Conservation (phyloP, 92 coral and sea anemone genomes). For the Blastomussa wellsi region DNA sequence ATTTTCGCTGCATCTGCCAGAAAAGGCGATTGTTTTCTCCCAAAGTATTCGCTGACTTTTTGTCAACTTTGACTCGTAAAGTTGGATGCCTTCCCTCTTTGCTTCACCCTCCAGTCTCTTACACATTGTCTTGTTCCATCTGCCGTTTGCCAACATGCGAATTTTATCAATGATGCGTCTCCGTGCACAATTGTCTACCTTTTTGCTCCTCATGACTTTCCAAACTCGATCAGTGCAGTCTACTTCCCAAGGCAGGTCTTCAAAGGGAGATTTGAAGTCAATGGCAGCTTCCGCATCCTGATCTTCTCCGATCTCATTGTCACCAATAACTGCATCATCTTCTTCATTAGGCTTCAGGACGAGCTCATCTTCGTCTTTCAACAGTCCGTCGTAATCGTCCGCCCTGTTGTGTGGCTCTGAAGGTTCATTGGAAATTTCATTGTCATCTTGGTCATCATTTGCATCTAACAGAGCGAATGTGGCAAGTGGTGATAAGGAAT, state of each 20-base stretch:
- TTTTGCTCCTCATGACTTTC: slow-evolving; percentile 72
- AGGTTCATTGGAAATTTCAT: not conserved
- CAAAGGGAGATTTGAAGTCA: slow-evolving; percentile 68
- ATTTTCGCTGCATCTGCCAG: slow-evolving; percentile 81
- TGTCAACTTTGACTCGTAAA: slow-evolving; percentile 77
- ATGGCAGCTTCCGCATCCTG: slow-evolving; percentile 32
- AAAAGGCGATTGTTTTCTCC: slow-evolving; percentile 94
- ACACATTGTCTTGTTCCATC: slow-evolving; percentile 74
- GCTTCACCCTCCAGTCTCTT: slow-evolving; percentile 80
- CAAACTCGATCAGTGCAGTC: slow-evolving; percentile 93
- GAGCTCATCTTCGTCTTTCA: not conserved
- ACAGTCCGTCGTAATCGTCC: too few species aligned
- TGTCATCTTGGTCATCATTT: slow-evolving; percentile 1
- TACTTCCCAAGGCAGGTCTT: slow-evolving; percentile 92
- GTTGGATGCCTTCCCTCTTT: slow-evolving; percentile 66
- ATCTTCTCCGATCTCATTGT: not conserved
- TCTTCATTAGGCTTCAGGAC: not conserved
- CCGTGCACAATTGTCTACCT: slow-evolving; percentile 46
- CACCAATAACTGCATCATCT: slow-evolving; percentile 1
- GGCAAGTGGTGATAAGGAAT: not conserved
- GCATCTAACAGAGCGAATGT: not conserved
- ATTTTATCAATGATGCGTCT: slow-evolving; percentile 65
- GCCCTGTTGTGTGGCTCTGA: not conserved
- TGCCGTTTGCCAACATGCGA: slow-evolving; percentile 88
- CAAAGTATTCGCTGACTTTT: slow-evolving; percentile 82